Evolutionary conservation across 2,888 invertebrate genomes (phyloP).

Genomic region (Acronicta psi): DNA sequence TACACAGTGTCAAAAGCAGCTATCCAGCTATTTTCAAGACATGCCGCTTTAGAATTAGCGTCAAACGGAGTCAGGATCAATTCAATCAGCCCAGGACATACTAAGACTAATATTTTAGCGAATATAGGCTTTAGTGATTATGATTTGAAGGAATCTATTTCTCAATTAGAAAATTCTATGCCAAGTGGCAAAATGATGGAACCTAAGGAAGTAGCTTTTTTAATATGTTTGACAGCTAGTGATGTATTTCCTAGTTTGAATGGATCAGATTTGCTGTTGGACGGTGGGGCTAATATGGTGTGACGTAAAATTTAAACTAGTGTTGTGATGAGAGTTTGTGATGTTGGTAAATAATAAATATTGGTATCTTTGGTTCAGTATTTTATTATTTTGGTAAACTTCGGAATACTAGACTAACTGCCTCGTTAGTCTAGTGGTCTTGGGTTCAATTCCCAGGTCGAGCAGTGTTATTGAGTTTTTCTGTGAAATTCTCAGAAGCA

Average conservation of each 20-base stretch:
- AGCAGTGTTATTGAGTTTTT: too few relatives aligned
- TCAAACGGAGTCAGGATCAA: constrained; percentile 70
- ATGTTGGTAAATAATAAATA: background rate
- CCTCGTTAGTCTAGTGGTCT: too few relatives aligned
- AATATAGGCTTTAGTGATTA: constrained; percentile 57
- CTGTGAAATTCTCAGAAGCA: too few relatives aligned
- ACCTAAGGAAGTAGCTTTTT: constrained; percentile 65
- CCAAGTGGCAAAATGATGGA: constrained; percentile 64
- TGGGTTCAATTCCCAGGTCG: too few relatives aligned
- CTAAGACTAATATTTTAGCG: constrained; percentile 63
- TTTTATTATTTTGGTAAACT: too few relatives aligned
- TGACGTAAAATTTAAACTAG: constrained; percentile 16
- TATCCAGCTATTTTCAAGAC: constrained; percentile 63
- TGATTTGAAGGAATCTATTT: constrained; percentile 46
- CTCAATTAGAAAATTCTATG: constrained; percentile 45
- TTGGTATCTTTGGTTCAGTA: background rate
- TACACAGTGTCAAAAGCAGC: constrained; percentile 67
- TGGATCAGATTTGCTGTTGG: constrained; percentile 67
- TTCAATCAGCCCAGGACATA: constrained; percentile 66
- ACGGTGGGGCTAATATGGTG: constrained; percentile 62
- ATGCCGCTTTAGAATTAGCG: constrained; percentile 65
- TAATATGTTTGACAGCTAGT: constrained; percentile 69
- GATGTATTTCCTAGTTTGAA: constrained; percentile 69
- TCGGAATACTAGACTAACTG: too few relatives aligned
- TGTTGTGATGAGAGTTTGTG: background rate